These are phyloP conservation scores for Mesocricetus auratus DNA, from an alignment of 2,113 vertebrate species.

Conservation along the genomic window DNA sequence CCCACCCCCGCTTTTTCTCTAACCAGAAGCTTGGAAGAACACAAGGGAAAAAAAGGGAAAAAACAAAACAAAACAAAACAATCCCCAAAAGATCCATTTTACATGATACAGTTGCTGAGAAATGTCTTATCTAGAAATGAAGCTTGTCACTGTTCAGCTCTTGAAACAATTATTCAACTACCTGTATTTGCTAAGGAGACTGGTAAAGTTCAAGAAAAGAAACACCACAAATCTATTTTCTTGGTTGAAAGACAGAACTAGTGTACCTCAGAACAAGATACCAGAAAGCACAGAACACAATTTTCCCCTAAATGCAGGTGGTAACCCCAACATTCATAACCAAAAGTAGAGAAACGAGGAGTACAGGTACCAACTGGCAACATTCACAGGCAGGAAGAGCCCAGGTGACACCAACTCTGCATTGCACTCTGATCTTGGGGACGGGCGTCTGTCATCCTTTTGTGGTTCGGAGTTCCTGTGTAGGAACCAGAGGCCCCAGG, in stretches of 20 bases:
- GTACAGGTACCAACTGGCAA: slow-evolving; percentile 87
- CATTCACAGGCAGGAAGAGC: slow-evolving; percentile 74
- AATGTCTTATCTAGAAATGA: slow-evolving; percentile 88
- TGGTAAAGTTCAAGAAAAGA: slow-evolving; percentile 87
- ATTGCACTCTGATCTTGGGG: slow-evolving; percentile 44
- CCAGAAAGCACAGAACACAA: slow-evolving; percentile 89
- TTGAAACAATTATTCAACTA: slow-evolving; percentile 89
- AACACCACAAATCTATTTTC: slow-evolving; percentile 89
- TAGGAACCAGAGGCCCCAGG: background rate
- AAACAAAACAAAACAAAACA: slow-evolving; percentile 30
- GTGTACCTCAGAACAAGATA: slow-evolving; percentile 88
- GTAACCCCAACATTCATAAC: slow-evolving; percentile 86
- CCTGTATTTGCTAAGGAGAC: slow-evolving; percentile 89
- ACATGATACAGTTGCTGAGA: slow-evolving; percentile 87
- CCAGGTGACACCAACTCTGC: slow-evolving; percentile 66
- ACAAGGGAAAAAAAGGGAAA: slow-evolving; percentile 82
- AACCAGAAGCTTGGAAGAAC: slow-evolving; percentile 90
- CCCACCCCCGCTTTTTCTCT: slow-evolving; percentile 71
- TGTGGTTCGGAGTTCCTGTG: background rate
- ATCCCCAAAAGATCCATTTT: slow-evolving; percentile 80
- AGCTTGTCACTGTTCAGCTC: slow-evolving; percentile 85
- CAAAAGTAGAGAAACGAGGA: slow-evolving; percentile 83
- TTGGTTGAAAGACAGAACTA: slow-evolving; percentile 89
- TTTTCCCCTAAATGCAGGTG: slow-evolving; percentile 87
- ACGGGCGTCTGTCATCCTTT: background rate